A percentile compares a stretch with the other conserved stretches of the same genome.
Conservation (phyloP, 2,888 invertebrate genomes). For the Tipula confusa region DNA sequence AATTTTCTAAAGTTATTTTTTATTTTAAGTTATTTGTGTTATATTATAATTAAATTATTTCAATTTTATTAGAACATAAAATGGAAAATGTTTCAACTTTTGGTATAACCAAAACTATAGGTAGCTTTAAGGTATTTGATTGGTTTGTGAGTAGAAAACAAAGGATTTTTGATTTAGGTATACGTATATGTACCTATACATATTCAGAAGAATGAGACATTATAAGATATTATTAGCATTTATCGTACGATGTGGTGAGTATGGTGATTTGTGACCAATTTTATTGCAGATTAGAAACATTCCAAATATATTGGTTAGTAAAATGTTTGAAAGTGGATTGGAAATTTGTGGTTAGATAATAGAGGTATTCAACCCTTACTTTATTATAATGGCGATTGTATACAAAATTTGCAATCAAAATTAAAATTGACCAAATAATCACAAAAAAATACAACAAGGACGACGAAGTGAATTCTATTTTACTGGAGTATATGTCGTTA, state of each 20-base stretch:
- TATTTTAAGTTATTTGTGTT: no score
- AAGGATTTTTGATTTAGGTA: neutral
- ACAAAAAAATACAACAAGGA: neutral
- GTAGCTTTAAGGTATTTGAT: neutral
- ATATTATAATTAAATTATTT: conserved; percentile 25
- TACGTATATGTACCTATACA: neutral
- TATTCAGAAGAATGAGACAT: neutral
- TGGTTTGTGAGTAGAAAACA: neutral
- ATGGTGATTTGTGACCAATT: neutral
- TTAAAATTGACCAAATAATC: neutral
- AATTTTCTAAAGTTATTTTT: neutral
- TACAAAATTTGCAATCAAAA: neutral
- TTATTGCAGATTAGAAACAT: neutral
- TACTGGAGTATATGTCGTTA: neutral
- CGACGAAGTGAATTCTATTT: neutral
- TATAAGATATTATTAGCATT: neutral
- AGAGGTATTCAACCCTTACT: neutral
- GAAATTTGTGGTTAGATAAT: neutral
- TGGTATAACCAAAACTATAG: neutral
- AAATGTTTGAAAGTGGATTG: neutral
- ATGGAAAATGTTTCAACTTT: neutral
- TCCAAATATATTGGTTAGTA: neutral
- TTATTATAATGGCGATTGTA: neutral
- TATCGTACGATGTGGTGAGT: neutral
- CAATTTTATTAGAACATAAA: neutral